phyloP scores from a whole-genome alignment of 1,140 invertebrate genomes.

The Vanessa tameamea region DNA sequence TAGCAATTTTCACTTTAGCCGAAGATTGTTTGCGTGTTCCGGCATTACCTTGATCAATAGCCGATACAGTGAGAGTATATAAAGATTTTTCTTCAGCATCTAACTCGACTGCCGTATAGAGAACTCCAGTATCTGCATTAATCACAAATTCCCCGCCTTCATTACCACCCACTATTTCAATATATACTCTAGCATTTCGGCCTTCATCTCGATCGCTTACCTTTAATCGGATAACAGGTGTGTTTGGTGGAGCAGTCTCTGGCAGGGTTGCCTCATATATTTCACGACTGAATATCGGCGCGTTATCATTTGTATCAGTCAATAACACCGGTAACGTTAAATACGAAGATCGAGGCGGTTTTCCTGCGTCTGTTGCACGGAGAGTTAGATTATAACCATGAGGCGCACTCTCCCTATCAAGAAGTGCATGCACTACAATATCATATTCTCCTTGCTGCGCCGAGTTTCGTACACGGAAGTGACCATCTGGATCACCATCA shows the following conservation, averaged over 20 bases:
- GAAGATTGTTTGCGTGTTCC: constrained; percentile 92
- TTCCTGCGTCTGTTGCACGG: constrained; percentile 90
- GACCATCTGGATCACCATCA: constrained; percentile 92
- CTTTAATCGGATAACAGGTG: constrained; percentile 91
- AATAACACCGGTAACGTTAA: constrained; percentile 88
- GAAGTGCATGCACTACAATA: constrained; percentile 87
- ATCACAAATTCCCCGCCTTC: constrained; percentile 93
- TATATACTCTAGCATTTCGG: constrained; percentile 89
- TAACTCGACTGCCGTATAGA: constrained; percentile 91
- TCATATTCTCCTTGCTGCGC: constrained; percentile 86
- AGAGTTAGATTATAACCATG: constrained; percentile 93
- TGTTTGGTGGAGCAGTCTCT: constrained; percentile 93
- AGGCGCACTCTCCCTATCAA: constrained; percentile 88
- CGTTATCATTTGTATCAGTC: constrained; percentile 91
- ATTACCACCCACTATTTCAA: constrained; percentile 96
- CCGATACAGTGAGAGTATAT: constrained; percentile 95
- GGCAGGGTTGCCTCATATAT: constrained; percentile 93
- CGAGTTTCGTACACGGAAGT: constrained; percentile 88
- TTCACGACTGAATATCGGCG: constrained; percentile 93
- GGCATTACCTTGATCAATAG: constrained; percentile 92
- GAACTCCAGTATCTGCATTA: constrained; percentile 92
- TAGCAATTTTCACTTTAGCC: constrained; percentile 93
- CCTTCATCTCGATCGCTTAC: constrained; percentile 92
- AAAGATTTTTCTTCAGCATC: constrained; percentile 94
- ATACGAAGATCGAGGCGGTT: constrained; percentile 88